Evolutionary conservation across 2,888 invertebrate genomes (phyloP), one percentile per base, ranked within the genome.

Genomic region (Pseudoips prasinana): DNA sequence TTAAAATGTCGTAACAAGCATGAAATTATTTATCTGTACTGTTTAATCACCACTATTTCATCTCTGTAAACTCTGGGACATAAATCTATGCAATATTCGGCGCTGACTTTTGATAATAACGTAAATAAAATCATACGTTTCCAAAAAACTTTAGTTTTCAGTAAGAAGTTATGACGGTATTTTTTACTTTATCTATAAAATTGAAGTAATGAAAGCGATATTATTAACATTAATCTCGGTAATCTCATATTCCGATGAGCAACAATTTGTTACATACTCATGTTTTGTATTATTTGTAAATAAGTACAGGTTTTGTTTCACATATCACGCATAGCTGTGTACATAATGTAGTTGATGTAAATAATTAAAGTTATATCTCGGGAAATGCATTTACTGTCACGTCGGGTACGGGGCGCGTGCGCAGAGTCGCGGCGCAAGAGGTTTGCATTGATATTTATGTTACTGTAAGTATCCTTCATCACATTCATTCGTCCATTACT

Each of bases 251-350:
- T 39, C 31, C 27, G 29, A 38, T 42, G 54, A 57, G 41, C 57
- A 36, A 42, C 31, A 55, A 54, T 59, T 68, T 66, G 73, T 77
- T 76, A 72, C 65, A 73, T 73, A 75, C 73, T 73, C 68, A 68
- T 14, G 64, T 62, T 61, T 64, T 64, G 60, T 65, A 72, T 58
- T 61, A 70, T 68, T 66, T 83, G 79, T 84, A 83, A 71, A 82
- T 81, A 82, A 66, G 56, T 65, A 59, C 51, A 57, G 58, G 34
- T 31, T 43, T 53, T 54, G 37, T 71, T 70, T 65, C 59, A 73
- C 78, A 76, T 75, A 73, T 77, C 74, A 66, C 54, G 49, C 50
- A 32, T 39, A 26, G 33, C 43, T 47, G 41, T 58, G 58, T 58
- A 58, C 43, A 56, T 58, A 58, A 39, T 38, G 39, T 57, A 52